These are phyloP conservation scores for Dryococelus australis DNA, from an alignment of 2,888 invertebrate genomes.

Conservation along the genomic window DNA sequence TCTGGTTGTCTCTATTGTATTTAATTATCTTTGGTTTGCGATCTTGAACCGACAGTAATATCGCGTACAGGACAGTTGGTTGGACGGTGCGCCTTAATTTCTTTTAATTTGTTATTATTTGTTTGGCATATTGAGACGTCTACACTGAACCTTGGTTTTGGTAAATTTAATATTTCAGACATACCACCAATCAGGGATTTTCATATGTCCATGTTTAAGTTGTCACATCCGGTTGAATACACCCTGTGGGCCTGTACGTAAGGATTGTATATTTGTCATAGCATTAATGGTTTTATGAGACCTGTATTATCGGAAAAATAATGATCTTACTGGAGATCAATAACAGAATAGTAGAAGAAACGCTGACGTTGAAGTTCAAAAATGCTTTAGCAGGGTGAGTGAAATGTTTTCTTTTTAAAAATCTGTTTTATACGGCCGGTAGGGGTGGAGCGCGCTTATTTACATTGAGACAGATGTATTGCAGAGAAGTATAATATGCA, in stretches of 20 bases:
- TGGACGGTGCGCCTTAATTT: too few relatives aligned
- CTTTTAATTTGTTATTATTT: too few relatives aligned
- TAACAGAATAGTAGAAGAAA: constrained; percentile 98
- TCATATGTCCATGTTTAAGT: constrained; percentile 39
- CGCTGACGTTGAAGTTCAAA: constrained; percentile 92
- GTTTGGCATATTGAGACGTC: too few relatives aligned
- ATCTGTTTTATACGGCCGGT: constrained; percentile 34
- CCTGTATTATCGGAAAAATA: constrained; percentile 55
- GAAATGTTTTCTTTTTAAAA: constrained; percentile 36
- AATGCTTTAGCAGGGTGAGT: constrained; percentile 96
- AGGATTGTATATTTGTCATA: constrained; percentile 39
- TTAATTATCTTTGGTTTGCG: too few relatives aligned
- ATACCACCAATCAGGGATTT: constrained; percentile 35
- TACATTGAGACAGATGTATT: neutral
- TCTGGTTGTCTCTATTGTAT: too few relatives aligned
- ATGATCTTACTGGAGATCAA: constrained; percentile 99
- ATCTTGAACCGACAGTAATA: too few relatives aligned
- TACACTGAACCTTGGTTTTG: too few relatives aligned
- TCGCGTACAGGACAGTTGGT: too few relatives aligned
- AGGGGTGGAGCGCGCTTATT: constrained; percentile 39
- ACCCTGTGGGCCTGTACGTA: constrained; percentile 41
- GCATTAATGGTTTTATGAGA: constrained; percentile 44
- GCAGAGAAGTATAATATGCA: too few relatives aligned
- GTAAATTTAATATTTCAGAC: too few relatives aligned
- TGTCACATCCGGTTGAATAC: constrained; percentile 43